These are phyloP conservation scores for Speoplatyrhinus poulsoni DNA, from an alignment of 2,113 vertebrate genomes.

Conservation along the genomic window DNA sequence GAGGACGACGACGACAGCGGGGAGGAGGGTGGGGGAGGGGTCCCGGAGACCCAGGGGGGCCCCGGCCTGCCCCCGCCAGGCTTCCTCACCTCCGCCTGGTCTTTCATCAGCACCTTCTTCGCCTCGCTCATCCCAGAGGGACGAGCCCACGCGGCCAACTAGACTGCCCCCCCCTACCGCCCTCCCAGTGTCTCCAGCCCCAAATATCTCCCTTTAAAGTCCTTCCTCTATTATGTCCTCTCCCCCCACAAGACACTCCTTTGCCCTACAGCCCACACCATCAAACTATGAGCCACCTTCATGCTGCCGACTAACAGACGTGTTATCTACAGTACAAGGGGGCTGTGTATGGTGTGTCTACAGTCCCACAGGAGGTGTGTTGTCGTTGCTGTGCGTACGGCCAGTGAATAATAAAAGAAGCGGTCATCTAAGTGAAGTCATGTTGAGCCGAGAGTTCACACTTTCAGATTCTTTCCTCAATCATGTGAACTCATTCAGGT, in stretches of 20 bases:
- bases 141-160: slow-evolving; percentile 88
- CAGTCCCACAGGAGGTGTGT: background rate
- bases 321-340: background rate
- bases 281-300: background rate
- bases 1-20: slow-evolving; percentile 83
- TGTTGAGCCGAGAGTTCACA: slow-evolving; percentile 20
- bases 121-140: slow-evolving; percentile 96
- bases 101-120: slow-evolving; percentile 95
- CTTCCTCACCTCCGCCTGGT: slow-evolving; percentile 89
- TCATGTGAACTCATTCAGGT: slow-evolving; percentile 20
- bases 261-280: background rate
- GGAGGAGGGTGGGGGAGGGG: slow-evolving; percentile 80
- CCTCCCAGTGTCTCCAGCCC: background rate
- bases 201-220: background rate
- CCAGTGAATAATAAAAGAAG: slow-evolving; percentile 10
- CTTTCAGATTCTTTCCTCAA: slow-evolving; percentile 4
- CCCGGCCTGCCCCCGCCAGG: slow-evolving; percentile 75
- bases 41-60: slow-evolving; percentile 43
- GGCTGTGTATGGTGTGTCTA: background rate
- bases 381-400: slow-evolving; percentile 2
- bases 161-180: slow-evolving; percentile 28
- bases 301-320: slow-evolving; percentile 24
- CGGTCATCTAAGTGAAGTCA: slow-evolving; percentile 16
- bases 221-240: background rate
- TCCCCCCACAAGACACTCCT: too few species aligned